A percentile compares a stretch with the other conserved stretches of the same genome.
Conservation (phyloP, 2,888 invertebrate genomes). For the Adelphocoris suturalis region DNA sequence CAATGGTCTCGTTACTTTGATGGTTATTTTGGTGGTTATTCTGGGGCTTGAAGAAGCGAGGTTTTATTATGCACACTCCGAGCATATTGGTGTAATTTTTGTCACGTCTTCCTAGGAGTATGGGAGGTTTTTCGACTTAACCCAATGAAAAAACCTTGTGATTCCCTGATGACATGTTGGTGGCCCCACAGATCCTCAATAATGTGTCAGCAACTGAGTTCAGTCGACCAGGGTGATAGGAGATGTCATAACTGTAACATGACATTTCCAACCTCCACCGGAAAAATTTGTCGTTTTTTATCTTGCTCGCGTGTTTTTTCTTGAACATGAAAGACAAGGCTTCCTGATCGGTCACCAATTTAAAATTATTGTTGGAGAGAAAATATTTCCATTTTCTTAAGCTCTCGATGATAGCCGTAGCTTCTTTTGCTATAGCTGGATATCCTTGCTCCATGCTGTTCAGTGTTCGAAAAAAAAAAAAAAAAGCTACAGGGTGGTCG, state of each 20-base stretch:
- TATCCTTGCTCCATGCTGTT: not conserved
- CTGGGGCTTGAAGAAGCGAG: too few relatives aligned
- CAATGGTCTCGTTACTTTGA: too few relatives aligned
- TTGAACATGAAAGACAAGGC: slow-evolving; percentile 37
- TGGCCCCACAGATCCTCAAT: not conserved
- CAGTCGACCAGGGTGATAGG: not conserved
- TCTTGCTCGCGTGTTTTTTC: slow-evolving; percentile 5
- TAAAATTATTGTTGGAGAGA: not conserved
- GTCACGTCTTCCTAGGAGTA: too few relatives aligned
- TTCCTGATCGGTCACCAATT: slow-evolving; percentile 29
- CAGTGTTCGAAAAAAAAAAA: not conserved
- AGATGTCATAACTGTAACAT: not conserved
- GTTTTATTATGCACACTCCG: too few relatives aligned
- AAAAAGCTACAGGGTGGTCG: slow-evolving; percentile 28
- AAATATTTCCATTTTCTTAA: slow-evolving; percentile 13
- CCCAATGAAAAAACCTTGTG: too few relatives aligned
- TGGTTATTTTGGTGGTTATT: too few relatives aligned
- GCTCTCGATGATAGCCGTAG: slow-evolving; percentile 18
- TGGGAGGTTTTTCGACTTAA: too few relatives aligned
- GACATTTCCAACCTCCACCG: slow-evolving; percentile 6
- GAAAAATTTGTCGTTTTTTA: not conserved
- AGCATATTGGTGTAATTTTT: too few relatives aligned
- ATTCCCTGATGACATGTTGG: not conserved
- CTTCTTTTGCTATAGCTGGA: slow-evolving; percentile 40
- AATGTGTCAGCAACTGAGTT: not conserved